Evolutionary conservation across 2,113 vertebrate genomes (phyloP), one percentile per base, ranked within the genome.

Genomic region (Ranitomeya variabilis): DNA sequence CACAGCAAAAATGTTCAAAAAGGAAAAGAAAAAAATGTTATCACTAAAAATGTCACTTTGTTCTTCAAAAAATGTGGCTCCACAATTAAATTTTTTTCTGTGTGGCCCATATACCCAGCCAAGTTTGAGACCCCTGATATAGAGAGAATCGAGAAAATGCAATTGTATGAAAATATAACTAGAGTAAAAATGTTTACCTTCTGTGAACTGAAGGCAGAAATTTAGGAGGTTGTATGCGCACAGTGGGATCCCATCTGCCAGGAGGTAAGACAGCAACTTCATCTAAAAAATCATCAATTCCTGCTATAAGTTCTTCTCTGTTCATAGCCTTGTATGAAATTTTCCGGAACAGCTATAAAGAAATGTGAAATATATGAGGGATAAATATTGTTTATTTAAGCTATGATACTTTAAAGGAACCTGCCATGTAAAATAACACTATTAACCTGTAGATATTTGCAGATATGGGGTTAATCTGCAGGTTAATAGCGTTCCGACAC

Each of bases 221-320:
- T 90, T 92, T 95, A 0, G 91, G 92, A 0, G 94, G 95, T 84
- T 92, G 90, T 83, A 96, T 95, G 79, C 93, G 93, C 60, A 90
- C 54, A 23, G 92, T 94, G 0, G 88, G 92, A 90, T 96, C 95
- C 95, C 94, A 94, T 83, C 93, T 95, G 31, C 95, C 92, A 11
- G 95, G 95, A 55, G 96, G 95, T 45, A 96, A 93, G 87, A 96
- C 94, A 8, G 92, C 93, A 84, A 94, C 90, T 82, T 96, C 93
- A 71, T 95, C 92, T 86, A 96, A 82, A 89, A 95, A 95, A 0
- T 14, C 91, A 89, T 96, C 94, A 18, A 96, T 89, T 66, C 94
- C 96, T 83, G 89, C 71, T 0, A 94, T 79, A 54, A 96, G 91
- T 81, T 94, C 94, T 23, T 93, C 92, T 87, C 74, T 90, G 87